Evolutionary conservation across 2,797 vertebrate species (phyloP), one percentile per base, ranked within the genome.

Genomic region (Pipistrellus pygmaeus): DNA sequence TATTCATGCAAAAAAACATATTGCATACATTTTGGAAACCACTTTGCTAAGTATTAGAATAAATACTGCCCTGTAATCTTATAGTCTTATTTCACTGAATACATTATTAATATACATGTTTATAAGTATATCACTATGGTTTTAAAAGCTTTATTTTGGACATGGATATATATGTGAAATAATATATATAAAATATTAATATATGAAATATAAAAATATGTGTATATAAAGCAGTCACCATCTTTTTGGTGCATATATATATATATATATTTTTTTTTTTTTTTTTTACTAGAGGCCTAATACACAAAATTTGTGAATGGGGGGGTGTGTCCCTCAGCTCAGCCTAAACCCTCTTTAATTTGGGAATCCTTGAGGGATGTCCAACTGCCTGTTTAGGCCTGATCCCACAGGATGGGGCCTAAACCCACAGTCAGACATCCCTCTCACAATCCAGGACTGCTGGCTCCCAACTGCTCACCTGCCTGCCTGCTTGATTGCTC

Each of bases 51-150:
- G 80, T 80, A 44, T 2, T 64, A 3, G 25, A 68, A 62, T 32
- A 21, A 91, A 71, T 89, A 17, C 4, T 55, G n/a, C 38, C n/a
- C 5, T 95, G 48, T 15, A 75, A 89, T 76, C n/a, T 88, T 73
- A 23, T 83, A 81, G 78, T 46, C 13, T 76, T 66, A 17, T 89
- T 95, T 90, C 12, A 85, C 7, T 76, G 8, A 92, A 38, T 35
- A 66, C 0, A 85, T 85, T 12, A 48, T 64, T 53, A 30, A 17
- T 11, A 71, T 20, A 20, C 20, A 87, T 60, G 32, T 71, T 90
- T 55, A 86, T 41, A 84, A 78, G 35, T 51, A 41, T 44, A 27
- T 69, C 8, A 78, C 4, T 51, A 51, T 25, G 14, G 2, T 71
- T 73, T 88, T 62, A 64, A 51, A 9, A 62, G 1, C 44, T 94